Conservation (phyloP, 2,113 vertebrate genomes). For the Rhizomys pruinosus region DNA sequence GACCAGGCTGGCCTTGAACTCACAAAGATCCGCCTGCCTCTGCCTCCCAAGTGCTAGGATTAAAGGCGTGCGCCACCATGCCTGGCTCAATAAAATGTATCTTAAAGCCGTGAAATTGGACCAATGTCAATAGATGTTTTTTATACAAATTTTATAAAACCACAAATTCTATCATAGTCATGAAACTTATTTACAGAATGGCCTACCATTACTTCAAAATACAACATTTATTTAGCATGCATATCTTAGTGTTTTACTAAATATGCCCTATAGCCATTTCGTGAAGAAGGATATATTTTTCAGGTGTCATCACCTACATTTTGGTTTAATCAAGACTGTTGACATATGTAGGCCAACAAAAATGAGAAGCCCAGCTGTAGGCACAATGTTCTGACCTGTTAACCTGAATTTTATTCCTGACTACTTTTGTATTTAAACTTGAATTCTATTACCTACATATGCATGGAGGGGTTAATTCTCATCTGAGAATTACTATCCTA, state of each 20-base stretch:
- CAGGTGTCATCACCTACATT: slow-evolving; percentile 49
- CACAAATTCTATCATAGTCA: background rate
- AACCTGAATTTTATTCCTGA: slow-evolving; percentile 77
- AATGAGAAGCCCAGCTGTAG: slow-evolving; percentile 63
- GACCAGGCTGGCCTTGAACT: too few species aligned
- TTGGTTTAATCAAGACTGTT: slow-evolving; percentile 72
- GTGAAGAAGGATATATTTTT: slow-evolving; percentile 65
- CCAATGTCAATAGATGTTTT: background rate
- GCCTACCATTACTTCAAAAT: slow-evolving; percentile 12
- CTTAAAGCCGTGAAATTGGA: background rate
- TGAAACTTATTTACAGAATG: background rate
- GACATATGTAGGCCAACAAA: slow-evolving; percentile 78
- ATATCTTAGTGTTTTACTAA: slow-evolving; percentile 33
- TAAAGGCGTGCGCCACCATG: too few species aligned
- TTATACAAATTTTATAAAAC: background rate
- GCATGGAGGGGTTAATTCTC: slow-evolving; percentile 43
- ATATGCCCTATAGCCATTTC: slow-evolving; percentile 60
- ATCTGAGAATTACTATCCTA: slow-evolving; percentile 54
- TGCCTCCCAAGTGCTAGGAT: too few species aligned
- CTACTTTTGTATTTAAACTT: slow-evolving; percentile 74
- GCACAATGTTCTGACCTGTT: slow-evolving; percentile 63
- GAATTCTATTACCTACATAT: slow-evolving; percentile 55
- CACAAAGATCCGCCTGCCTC: too few species aligned
- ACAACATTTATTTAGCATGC: background rate
- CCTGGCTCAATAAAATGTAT: background rate